These are phyloP conservation scores for Drosophila serrata DNA, from an alignment of 1,140 invertebrate species.

Conservation along the genomic window DNA sequence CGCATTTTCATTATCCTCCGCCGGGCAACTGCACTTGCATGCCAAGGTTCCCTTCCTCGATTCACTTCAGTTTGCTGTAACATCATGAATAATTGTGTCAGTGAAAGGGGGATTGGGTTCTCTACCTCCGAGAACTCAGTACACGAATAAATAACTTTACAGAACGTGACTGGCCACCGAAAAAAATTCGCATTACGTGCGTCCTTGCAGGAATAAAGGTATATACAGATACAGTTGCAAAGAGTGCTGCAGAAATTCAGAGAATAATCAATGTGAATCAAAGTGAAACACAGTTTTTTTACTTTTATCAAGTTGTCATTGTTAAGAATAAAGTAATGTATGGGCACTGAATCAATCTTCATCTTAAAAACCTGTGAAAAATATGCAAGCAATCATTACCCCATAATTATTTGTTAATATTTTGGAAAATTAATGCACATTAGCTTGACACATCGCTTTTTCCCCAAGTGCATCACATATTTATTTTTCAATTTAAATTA, in stretches of 20 bases:
- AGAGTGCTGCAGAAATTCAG: neutral
- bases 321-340: too few species aligned
- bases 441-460: neutral
- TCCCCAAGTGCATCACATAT: neutral
- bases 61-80: constrained; percentile 34
- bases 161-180: constrained; percentile 58
- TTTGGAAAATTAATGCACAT: neutral
- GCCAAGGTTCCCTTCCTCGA: constrained; percentile 34
- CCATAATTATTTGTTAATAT: neutral
- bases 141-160: constrained; percentile 59
- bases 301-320: neutral
- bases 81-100: constrained; percentile 35
- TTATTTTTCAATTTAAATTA: neutral
- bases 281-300: neutral
- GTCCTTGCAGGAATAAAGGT: constrained; percentile 30
- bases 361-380: neutral
- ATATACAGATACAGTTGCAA: neutral
- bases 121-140: constrained; percentile 12
- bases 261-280: neutral
- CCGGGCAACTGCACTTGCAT: constrained; percentile 58
- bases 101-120: constrained; percentile 14
- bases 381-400: fast-evolving
- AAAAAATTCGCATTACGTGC: constrained; percentile 43
- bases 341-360: neutral
- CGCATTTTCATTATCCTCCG: constrained; percentile 65